Evolutionary conservation across 2,113 vertebrate genomes (phyloP).

Genomic region (Gambusia holbrooki): DNA sequence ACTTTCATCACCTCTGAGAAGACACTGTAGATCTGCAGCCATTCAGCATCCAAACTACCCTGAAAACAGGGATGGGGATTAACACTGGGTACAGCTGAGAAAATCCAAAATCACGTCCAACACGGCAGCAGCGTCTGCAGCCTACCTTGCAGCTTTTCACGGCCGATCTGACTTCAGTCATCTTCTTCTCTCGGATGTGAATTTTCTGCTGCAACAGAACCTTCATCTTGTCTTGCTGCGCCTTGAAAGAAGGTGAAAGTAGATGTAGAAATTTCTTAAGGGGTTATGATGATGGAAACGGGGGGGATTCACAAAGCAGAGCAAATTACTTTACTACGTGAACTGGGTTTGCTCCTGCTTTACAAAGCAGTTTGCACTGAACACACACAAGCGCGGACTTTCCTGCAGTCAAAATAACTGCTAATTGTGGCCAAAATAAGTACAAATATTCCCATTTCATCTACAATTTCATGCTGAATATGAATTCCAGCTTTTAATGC

Average conservation of each 20-base stretch:
- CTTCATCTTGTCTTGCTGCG: slow-evolving; percentile 4
- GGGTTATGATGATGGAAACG: no score
- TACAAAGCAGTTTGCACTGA: no score
- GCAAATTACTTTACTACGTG: no score
- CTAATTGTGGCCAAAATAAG: no score
- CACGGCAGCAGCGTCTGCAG: rapidly evolving
- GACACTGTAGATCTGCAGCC: slow-evolving; percentile 54
- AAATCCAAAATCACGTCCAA: background rate
- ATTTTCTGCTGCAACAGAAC: slow-evolving; percentile 40
- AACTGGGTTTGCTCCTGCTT: no score
- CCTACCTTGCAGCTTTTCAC: slow-evolving; percentile 55
- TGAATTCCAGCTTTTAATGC: no score
- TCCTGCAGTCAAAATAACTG: no score
- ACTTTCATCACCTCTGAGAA: slow-evolving; percentile 50
- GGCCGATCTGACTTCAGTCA: slow-evolving; percentile 46
- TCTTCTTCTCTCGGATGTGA: slow-evolving; percentile 41
- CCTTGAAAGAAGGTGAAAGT: slow-evolving; percentile 10
- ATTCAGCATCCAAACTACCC: slow-evolving; percentile 59
- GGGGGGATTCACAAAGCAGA: no score
- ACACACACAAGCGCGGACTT: no score
- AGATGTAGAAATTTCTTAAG: background rate
- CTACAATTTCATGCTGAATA: no score
- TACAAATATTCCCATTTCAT: no score
- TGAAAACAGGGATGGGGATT: slow-evolving; percentile 18
- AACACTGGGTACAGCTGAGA: rapidly evolving